Evolutionary conservation across 2,797 vertebrate genomes (phyloP).

Genomic region (Oreochromis mossambicus): DNA sequence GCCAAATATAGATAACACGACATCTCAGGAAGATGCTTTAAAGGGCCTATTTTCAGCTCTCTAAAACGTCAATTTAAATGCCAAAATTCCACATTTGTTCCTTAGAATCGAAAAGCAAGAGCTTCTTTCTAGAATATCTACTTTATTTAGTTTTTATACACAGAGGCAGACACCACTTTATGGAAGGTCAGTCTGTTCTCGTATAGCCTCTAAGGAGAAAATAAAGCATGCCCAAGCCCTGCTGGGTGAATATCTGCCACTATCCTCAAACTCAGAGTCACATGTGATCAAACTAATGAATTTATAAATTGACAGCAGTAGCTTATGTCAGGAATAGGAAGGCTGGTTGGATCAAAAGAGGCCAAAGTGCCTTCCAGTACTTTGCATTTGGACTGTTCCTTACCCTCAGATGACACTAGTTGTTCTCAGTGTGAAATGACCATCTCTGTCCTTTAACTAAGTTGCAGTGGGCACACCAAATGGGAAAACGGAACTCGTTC

Average conservation of each 20-base stretch:
- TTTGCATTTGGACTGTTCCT: neutral
- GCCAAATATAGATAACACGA: slow-evolving; percentile 16
- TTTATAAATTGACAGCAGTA: neutral
- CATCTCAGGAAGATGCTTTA: slow-evolving; percentile 26
- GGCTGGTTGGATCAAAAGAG: neutral
- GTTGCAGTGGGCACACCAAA: neutral
- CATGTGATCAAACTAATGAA: neutral
- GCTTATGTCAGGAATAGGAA: neutral
- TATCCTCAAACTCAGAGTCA: neutral
- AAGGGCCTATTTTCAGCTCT: slow-evolving; percentile 9
- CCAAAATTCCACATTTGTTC: neutral
- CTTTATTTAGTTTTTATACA: neutral
- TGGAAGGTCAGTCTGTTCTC: neutral
- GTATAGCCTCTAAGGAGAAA: neutral
- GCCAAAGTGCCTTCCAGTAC: neutral
- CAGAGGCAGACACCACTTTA: neutral
- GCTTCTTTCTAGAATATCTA: neutral
- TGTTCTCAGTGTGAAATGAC: neutral
- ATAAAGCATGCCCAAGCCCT: neutral
- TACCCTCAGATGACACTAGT: neutral
- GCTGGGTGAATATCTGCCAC: neutral
- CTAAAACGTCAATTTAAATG: neutral
- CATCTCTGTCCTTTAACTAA: neutral
- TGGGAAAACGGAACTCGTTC: neutral
- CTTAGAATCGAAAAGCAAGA: neutral